Base-by-base conservation (phyloP, 2,888 invertebrate genomes). In the Amphipoea oculea region DNA sequence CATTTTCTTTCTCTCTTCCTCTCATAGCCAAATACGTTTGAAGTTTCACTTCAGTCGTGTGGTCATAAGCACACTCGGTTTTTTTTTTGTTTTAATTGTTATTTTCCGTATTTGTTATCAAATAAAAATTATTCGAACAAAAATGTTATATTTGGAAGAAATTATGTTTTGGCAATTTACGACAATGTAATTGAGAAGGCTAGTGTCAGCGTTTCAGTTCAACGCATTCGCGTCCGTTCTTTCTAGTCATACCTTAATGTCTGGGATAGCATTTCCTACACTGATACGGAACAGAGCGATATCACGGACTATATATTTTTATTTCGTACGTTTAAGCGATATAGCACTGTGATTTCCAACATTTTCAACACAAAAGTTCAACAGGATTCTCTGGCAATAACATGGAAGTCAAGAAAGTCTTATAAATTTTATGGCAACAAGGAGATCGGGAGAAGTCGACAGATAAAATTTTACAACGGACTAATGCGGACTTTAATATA, bases 381-480 rank as follows among this genome's bases (percentile, higher is more conserved):
- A 84, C 86, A 68, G 78, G 67, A 82, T 84, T 86, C 76, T 70
- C 63, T 68, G 57, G 78, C 65, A 80, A 78, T 82, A 82, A 86
- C 73, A 76, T 51, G 76, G 75, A 78, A 86, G 76, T 86, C 74
- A 77, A 75, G 81, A 77, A 86, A 85, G 83, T 79, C 78, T 84
- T 84, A 88, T 83, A 83, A 81, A 85, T 87, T 88, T 87, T 87
- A 88, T 74, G 63, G 73, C 76, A 68, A 67, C 67, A 75, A 78
- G 57, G 54, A 83, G 79, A 87, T 85, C 70, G 81, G 51, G 77
- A 67, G 73, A 77, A 78, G 74, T 65, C 60, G 71, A 75, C 69
- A 65, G 79, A 89, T 89, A 83, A 85, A 83, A 87, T 82, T 86
- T 88, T 85, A 87, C 72, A 83, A 77, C 87, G 42, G 78, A 75